phyloP scores from a whole-genome alignment of 2,888 invertebrate genomes.

The Dynastes hyllus region DNA sequence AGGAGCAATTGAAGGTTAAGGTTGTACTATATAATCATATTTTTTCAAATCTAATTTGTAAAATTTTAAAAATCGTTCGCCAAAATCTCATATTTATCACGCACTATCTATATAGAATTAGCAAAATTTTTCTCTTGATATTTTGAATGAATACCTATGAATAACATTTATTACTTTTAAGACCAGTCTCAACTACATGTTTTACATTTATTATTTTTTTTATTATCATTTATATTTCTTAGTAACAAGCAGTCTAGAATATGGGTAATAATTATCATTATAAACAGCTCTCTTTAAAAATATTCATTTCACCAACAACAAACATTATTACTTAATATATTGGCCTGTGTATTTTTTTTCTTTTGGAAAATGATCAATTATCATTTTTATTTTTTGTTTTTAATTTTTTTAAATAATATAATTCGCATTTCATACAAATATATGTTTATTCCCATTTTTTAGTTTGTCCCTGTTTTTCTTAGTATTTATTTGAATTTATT shows the following conservation, averaged over 20 bases:
- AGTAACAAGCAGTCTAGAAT: slow-evolving; percentile 39
- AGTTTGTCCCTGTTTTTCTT: no score
- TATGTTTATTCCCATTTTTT: not conserved
- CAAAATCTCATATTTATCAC: no score
- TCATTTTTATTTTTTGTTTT: not conserved
- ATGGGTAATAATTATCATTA: not conserved
- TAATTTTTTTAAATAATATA: slow-evolving; percentile 36
- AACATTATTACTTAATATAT: slow-evolving; percentile 21
- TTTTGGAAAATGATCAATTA: not conserved
- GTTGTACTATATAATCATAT: no score
- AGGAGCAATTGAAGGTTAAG: not conserved
- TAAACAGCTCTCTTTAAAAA: slow-evolving; percentile 1
- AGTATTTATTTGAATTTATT: no score
- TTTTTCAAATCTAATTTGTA: no score
- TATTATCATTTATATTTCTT: no score
- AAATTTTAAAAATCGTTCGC: no score
- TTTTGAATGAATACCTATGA: no score
- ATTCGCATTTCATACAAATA: slow-evolving; percentile 19
- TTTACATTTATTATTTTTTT: not conserved
- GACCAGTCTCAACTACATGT: slow-evolving; percentile 43
- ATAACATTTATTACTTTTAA: slow-evolving; percentile 9
- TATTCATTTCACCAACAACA: slow-evolving; percentile 9
- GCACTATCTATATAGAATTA: no score
- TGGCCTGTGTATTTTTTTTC: not conserved
- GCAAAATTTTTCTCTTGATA: no score